Base-by-base conservation (phyloP, 64 coral and sea anemone species). In the Dendronephthya gigantea region DNA sequence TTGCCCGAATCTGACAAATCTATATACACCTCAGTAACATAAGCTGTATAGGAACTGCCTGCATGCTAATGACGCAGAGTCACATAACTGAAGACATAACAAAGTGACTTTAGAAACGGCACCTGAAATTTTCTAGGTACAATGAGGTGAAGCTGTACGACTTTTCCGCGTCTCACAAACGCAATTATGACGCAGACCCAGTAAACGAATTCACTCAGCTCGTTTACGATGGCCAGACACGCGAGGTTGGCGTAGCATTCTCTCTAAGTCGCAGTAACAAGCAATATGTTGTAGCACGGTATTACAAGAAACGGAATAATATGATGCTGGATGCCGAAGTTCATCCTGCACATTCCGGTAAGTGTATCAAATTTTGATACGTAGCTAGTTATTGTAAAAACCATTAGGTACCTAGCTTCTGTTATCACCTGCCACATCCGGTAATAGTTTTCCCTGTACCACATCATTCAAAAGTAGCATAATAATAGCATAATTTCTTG, bases 111-210 rank as follows among this genome's bases (percentile, higher is more conserved):
- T 11, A 45, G 11, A 45, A 45, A 62, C 16, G 55, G 16, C 25
- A 62, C 25, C 11, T 45, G 4, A 11, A 5, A 62, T 62, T 9
- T 62, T 16, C 72, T n/a, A 79, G 72, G 72, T 79, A 79, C 28
- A 79, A 79, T 19, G 72, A 79, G 29, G 72, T 79, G 72, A 79
- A 79, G 17, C 17, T 79, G 27, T 79, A 79, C 72, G 72, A 79
- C 28, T 79, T 79, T 29, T 29, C 72, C 10, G 30, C 72, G 32
- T 36, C 72, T 28, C 72, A 79, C 31, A 79, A 79, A 34, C 72
- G 2, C 19, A 79, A 79, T 33, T 79, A 79, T 29, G 72, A 79
- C 28, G 72, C 72, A 0, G 72, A 29, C 9, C 4, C 72, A 39
- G 72, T 79, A 1, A 79, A 79, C 32, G 72, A 79, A 29, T 79